Percentiles rank a stretch among this genome's conserved stretches.
phyloP scores from a whole-genome alignment of 2,888 invertebrate genomes.

The Mimas tiliae region DNA sequence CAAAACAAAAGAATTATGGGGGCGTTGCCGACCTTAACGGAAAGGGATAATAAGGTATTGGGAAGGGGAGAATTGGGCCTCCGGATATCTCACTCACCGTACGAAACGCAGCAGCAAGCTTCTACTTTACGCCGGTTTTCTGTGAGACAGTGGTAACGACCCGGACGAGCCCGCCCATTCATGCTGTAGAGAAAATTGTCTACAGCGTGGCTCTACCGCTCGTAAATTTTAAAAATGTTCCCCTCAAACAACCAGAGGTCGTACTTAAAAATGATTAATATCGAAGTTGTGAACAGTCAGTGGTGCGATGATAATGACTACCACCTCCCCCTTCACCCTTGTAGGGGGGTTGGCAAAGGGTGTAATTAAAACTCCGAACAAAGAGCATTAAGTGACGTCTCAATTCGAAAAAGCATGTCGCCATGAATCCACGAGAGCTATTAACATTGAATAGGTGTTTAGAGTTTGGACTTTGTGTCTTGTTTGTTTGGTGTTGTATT shows the following conservation, averaged over 20 bases:
- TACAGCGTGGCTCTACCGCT: too few species aligned
- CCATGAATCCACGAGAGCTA: not conserved
- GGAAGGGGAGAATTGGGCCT: too few species aligned
- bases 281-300: not conserved
- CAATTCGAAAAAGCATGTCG: not conserved
- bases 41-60: too few species aligned
- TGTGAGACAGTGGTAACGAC: too few species aligned
- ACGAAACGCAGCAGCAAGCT: too few species aligned
- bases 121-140: too few species aligned
- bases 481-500: too few species aligned
- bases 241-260: not conserved
- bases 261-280: conserved; percentile 16
- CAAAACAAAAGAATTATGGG: too few species aligned
- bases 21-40: too few species aligned
- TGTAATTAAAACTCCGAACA: conserved; percentile 22
- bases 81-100: too few species aligned
- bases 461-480: not conserved
- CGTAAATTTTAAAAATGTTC: not conserved
- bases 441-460: not conserved
- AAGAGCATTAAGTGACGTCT: conserved; percentile 9
- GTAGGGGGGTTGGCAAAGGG: not conserved
- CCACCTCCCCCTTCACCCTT: not conserved
- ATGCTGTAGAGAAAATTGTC: too few species aligned
- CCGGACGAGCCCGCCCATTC: too few species aligned
- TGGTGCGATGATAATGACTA: not conserved